Conservation (phyloP, 2,888 invertebrate genomes). For the Cephus spinipes region DNA sequence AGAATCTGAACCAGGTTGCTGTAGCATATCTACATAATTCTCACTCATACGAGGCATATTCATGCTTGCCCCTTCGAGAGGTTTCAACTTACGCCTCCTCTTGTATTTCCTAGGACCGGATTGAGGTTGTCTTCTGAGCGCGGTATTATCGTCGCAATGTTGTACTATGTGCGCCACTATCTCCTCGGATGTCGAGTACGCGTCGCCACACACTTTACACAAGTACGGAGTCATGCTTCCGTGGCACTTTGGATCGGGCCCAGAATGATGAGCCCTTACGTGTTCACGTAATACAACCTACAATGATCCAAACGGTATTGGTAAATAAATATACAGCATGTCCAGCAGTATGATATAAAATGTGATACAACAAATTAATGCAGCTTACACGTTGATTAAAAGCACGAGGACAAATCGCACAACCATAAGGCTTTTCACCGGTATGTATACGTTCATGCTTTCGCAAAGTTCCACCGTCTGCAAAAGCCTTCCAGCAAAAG, state of each 20-base stretch:
- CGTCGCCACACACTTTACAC: conserved; percentile 82
- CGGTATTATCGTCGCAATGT: conserved; percentile 88
- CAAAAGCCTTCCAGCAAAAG: conserved; percentile 91
- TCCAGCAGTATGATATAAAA: neutral
- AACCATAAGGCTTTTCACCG: conserved; percentile 88
- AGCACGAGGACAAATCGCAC: conserved; percentile 87
- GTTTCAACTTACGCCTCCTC: conserved; percentile 80
- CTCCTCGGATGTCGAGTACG: conserved; percentile 78
- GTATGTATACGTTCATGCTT: conserved; percentile 90
- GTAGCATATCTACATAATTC: conserved; percentile 45
- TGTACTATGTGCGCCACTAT: conserved; percentile 86
- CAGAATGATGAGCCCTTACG: conserved; percentile 87
- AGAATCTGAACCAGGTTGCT: conserved; percentile 57
- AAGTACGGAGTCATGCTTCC: conserved; percentile 76
- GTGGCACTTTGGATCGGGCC: conserved; percentile 76
- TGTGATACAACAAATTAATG: neutral
- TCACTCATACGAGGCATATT: conserved; percentile 46
- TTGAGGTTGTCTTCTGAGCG: conserved; percentile 83
- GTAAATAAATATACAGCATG: neutral
- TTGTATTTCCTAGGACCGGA: conserved; percentile 85
- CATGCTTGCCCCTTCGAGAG: conserved; percentile 66
- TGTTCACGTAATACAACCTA: conserved; percentile 85
- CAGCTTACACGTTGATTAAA: conserved; percentile 79
- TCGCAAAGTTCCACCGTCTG: conserved; percentile 86
- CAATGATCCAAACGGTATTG: neutral